Conservation (phyloP, 64 coral and sea anemone species). For the Catalaphyllia jardinei region DNA sequence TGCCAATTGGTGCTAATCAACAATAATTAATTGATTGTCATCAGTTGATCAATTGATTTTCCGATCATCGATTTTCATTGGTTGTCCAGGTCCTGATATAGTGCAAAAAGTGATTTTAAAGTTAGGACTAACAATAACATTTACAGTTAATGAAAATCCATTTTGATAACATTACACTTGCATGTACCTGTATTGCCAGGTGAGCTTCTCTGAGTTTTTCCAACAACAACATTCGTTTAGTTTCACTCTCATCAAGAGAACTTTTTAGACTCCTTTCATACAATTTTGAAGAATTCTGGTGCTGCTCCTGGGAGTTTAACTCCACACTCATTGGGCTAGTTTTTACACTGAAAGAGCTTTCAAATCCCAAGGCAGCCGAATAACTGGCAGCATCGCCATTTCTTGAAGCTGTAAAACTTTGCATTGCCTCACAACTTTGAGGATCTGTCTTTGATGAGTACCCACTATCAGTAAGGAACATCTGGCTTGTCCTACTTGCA, state of each 20-base stretch:
- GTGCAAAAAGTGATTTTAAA: no score
- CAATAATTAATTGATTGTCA: no score
- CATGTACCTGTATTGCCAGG: slow-evolving; percentile 37
- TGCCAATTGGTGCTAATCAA: no score
- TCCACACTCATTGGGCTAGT: neutral
- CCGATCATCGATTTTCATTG: no score
- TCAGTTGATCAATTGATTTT: no score
- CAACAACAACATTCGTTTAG: slow-evolving; percentile 16
- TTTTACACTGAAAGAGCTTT: neutral
- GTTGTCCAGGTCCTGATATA: no score
- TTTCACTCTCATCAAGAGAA: slow-evolving; percentile 39
- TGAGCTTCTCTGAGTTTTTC: slow-evolving; percentile 53
- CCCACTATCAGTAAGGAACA: slow-evolving; percentile 29
- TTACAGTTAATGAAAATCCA: neutral
- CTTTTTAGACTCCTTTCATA: slow-evolving; percentile 14
- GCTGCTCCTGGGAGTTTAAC: neutral
- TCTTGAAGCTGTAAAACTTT: neutral
- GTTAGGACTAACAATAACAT: no score
- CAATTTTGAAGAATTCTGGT: neutral
- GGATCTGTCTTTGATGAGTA: slow-evolving; percentile 18
- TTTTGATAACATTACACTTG: neutral
- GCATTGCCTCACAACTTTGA: neutral
- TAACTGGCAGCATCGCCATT: neutral
- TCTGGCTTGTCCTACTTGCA: neutral
- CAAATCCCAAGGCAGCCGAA: neutral